Percentiles rank a stretch among this genome's conserved stretches.
phyloP scores from a whole-genome alignment of 2,888 invertebrate genomes.

The Lasioglossum leucozonium region DNA sequence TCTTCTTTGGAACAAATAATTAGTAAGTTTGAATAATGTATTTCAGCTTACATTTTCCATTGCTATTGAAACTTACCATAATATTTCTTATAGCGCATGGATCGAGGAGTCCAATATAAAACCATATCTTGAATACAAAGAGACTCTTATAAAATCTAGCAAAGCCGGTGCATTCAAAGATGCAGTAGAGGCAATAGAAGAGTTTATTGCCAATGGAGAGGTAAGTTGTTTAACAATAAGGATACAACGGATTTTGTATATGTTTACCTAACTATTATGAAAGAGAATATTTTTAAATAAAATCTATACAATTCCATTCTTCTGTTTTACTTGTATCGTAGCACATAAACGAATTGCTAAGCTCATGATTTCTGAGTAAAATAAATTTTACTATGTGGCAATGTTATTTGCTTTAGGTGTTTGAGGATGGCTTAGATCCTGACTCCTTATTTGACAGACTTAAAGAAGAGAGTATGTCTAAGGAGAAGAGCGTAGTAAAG shows the following conservation, averaged over 20 bases:
- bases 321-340: not conserved
- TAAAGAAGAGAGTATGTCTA: conserved; percentile 86
- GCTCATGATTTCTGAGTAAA: not conserved
- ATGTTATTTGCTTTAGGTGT: conserved; percentile 79
- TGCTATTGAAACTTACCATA: conserved; percentile 22
- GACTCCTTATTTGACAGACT: conserved; percentile 91
- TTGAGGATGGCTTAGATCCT: conserved; percentile 87
- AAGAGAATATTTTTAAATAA: conserved; percentile 13
- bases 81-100: conserved; percentile 90
- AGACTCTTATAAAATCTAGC: conserved; percentile 90
- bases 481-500: conserved; percentile 81
- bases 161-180: conserved; percentile 92
- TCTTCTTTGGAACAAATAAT: conserved; percentile 97
- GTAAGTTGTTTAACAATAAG: conserved; percentile 82
- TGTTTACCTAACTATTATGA: conserved; percentile 8
- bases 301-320: not conserved
- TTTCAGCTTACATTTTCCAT: conserved; percentile 31
- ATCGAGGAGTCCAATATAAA: conserved; percentile 94
- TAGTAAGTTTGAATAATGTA: conserved; percentile 90
- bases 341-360: conserved; percentile 3
- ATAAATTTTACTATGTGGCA: conserved; percentile 6
- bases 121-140: conserved; percentile 92
- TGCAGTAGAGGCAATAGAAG: conserved; percentile 92
- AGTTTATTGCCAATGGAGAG: conserved; percentile 90
- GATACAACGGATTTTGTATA: not conserved